A percentile compares a stretch with the other conserved stretches of the same genome.
These are phyloP conservation scores for Ibidorhyncha struthersii DNA, from an alignment of 2,113 vertebrate genomes.

Conservation along the genomic window DNA sequence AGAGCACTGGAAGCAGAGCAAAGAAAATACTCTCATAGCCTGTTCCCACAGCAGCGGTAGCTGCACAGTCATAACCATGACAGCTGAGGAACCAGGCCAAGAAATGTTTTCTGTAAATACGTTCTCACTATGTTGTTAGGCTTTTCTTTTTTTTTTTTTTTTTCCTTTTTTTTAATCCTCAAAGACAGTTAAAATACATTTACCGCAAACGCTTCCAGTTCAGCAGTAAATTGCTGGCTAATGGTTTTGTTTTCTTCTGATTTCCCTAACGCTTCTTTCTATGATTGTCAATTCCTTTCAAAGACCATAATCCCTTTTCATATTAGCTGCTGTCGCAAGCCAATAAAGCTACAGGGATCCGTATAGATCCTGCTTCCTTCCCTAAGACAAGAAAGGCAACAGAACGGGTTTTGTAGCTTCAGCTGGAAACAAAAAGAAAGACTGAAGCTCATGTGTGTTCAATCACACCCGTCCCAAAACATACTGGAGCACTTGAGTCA, in stretches of 20 bases:
- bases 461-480: neutral
- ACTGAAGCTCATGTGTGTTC: neutral
- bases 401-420: constrained; percentile 27
- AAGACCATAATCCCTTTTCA: constrained; percentile 3
- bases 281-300: neutral
- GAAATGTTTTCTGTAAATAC: constrained; percentile 61
- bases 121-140: constrained; percentile 15
- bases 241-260: neutral
- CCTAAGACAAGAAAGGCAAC: neutral
- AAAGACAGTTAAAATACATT: constrained; percentile 34
- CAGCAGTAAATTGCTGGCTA: neutral
- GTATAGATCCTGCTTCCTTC: neutral
- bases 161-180: neutral
- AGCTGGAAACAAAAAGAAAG: neutral
- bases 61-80: constrained; percentile 40
- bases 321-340: neutral
- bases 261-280: neutral
- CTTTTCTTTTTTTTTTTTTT: neutral
- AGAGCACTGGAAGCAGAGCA: constrained; percentile 26
- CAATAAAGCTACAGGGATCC: constrained; percentile 43
- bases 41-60: constrained; percentile 37
- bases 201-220: neutral
- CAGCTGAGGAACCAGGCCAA: constrained; percentile 53
- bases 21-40: neutral
- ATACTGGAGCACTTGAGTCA: neutral